These are phyloP conservation scores for Pyrgus malvae DNA, from an alignment of 2,888 invertebrate species.

Conservation along the genomic window DNA sequence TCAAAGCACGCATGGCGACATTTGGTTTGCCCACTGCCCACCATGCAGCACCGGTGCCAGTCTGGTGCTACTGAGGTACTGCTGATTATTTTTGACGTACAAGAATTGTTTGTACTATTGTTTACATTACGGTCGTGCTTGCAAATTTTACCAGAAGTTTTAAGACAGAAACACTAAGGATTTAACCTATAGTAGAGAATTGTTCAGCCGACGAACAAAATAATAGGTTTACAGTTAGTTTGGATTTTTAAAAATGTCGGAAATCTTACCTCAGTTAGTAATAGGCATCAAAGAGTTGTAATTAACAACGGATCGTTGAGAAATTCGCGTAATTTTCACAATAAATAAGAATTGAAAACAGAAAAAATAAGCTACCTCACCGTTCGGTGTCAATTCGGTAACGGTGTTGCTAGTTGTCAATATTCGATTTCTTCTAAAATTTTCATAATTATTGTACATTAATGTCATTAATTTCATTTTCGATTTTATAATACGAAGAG, in stretches of 20 bases:
- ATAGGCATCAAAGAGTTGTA: conserved; percentile 74
- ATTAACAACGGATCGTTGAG: conserved; percentile 59
- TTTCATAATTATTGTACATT: too few relatives aligned
- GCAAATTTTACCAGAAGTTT: neutral
- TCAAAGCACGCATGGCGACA: conserved; percentile 73
- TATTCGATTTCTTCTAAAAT: too few relatives aligned
- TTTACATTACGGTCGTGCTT: neutral
- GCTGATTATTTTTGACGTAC: neutral
- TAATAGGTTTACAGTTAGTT: conserved; percentile 35
- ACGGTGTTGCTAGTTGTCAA: too few relatives aligned
- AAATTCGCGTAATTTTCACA: conserved; percentile 70
- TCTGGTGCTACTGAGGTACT: too few relatives aligned
- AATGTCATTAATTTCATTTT: too few relatives aligned
- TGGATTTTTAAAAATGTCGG: neutral
- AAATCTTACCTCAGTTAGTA: conserved; percentile 71
- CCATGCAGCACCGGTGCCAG: neutral
- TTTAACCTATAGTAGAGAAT: conserved; percentile 70
- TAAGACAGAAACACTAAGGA: conserved; percentile 40
- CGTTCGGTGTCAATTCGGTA: conserved; percentile 74
- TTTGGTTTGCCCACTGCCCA: conserved; percentile 3
- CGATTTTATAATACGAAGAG: too few relatives aligned
- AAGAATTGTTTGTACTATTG: neutral
- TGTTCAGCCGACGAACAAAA: conserved; percentile 67
- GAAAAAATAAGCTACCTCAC: conserved; percentile 80
- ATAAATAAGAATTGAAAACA: conserved; percentile 78